Evolutionary conservation across 1,140 invertebrate species (phyloP), one percentile per base, ranked within the genome.

Genomic region (Aethina tumida): DNA sequence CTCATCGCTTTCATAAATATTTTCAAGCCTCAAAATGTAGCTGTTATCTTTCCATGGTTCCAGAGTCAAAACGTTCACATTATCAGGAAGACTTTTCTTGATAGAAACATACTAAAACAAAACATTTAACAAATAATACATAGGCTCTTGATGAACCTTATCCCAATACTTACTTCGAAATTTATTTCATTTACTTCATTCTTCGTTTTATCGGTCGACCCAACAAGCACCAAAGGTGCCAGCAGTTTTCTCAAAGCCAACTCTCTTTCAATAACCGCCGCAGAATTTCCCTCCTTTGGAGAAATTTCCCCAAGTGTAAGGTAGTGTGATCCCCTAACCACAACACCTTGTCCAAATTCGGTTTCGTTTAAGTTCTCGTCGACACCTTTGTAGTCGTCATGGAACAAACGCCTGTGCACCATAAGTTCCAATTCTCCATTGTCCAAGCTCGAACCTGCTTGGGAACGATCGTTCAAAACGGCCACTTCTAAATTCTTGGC

Each of bases 321-420:
- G 40, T 70, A 67, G 66, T 81, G 79, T 30, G 64, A 70, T 37
- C 86, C 87, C 49, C 75, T 65, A 1, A 73, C 75, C 9, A 87
- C 73, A 2, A 91, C 60, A 13, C 85, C 83, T 50, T 66, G 53
- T 10, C 69, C 67, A 47, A 63, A 76, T 5, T 71, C 84, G 5
- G 66, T 65, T 64, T 92, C 88, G 58, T 90, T 82, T 2, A 92
- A 58, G 6, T 82, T 72, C 68, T 99, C 94, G 0, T 69, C 82
- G 0, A 98, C 92, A 5, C 95, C 95, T 50, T 91, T 90, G 0
- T 75, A 77, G 64, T 98, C 95, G 57, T 99, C 95, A 34, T 74
- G 66, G 1, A 95, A 50, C 9, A 89, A 61, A 35, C 93, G 70
- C 42, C 94, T 73, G 59, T 97, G 94, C 16, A 88, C 74, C 84